Conservation (phyloP, 2,797 vertebrate genomes). For the Microtus obscurus region DNA sequence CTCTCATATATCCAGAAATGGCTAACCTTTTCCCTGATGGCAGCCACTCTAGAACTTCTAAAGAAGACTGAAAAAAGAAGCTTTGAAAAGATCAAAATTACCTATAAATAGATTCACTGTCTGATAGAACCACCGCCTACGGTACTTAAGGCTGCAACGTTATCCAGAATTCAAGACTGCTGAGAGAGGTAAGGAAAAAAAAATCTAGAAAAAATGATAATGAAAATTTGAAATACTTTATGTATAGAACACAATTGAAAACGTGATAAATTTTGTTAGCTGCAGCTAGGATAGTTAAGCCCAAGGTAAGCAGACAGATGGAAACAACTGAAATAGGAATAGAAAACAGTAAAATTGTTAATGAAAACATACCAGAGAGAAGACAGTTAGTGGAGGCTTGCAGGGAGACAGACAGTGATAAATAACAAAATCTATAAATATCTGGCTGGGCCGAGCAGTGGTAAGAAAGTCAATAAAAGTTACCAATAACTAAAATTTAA, state of each 20-base stretch:
- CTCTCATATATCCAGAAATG: background rate
- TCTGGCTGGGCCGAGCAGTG: background rate
- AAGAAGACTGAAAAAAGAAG: constrained; percentile 42
- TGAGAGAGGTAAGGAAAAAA: background rate
- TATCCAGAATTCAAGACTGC: background rate
- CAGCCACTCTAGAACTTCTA: background rate
- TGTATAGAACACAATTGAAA: background rate
- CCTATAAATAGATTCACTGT: background rate
- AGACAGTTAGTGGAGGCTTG: background rate
- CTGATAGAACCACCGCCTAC: background rate
- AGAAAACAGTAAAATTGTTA: background rate
- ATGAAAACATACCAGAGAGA: background rate
- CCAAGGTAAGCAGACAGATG: background rate
- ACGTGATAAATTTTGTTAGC: background rate
- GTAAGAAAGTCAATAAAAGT: background rate
- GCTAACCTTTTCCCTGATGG: background rate
- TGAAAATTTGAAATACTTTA: background rate
- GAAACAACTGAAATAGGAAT: background rate
- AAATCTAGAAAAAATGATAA: background rate
- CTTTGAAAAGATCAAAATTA: background rate
- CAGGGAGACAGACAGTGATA: background rate
- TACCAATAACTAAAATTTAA: background rate
- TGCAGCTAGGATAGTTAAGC: background rate
- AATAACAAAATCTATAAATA: background rate
- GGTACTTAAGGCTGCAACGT: constrained; percentile 9